Percentiles rank a stretch among this genome's conserved stretches.
Evolutionary conservation across 2,797 vertebrate genomes (phyloP).

Genomic region (Semaprochilodus insignis): DNA sequence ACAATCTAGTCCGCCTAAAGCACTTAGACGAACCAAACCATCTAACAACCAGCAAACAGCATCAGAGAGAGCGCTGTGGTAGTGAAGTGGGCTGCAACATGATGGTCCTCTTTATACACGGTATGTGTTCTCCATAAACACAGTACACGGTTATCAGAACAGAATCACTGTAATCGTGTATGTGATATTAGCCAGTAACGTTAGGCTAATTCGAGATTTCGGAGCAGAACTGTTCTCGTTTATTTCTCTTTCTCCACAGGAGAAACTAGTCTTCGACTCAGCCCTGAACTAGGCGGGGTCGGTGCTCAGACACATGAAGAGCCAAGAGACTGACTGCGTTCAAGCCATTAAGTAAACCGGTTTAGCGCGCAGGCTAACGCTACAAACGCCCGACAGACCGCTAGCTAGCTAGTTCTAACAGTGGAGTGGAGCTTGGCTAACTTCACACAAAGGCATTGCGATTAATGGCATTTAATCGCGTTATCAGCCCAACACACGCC

Average conservation of each 20-base stretch:
- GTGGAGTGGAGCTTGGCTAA: too few species aligned
- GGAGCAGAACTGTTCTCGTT: background rate
- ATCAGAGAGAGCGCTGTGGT: background rate
- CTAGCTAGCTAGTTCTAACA: background rate
- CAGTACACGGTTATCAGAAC: too few species aligned
- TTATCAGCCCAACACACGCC: constrained; percentile 30
- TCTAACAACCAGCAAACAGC: background rate
- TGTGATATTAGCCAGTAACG: too few species aligned
- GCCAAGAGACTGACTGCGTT: constrained; percentile 45
- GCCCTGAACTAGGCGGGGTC: constrained; percentile 68
- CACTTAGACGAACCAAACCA: too few species aligned
- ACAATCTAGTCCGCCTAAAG: background rate
- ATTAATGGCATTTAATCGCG: background rate
- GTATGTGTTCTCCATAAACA: too few species aligned
- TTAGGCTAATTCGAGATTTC: too few species aligned
- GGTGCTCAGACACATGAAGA: constrained; percentile 59
- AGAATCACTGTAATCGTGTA: too few species aligned
- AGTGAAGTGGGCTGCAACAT: background rate
- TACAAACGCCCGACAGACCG: background rate
- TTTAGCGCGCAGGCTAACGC: background rate
- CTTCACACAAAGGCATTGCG: background rate
- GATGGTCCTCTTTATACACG: too few species aligned
- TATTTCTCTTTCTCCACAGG: constrained; percentile 11
- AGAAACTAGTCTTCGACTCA: constrained; percentile 44
- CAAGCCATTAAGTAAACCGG: constrained; percentile 15